These are phyloP conservation scores for Platyscapa corneri DNA, from an alignment of 1,140 invertebrate species.

Conservation along the genomic window DNA sequence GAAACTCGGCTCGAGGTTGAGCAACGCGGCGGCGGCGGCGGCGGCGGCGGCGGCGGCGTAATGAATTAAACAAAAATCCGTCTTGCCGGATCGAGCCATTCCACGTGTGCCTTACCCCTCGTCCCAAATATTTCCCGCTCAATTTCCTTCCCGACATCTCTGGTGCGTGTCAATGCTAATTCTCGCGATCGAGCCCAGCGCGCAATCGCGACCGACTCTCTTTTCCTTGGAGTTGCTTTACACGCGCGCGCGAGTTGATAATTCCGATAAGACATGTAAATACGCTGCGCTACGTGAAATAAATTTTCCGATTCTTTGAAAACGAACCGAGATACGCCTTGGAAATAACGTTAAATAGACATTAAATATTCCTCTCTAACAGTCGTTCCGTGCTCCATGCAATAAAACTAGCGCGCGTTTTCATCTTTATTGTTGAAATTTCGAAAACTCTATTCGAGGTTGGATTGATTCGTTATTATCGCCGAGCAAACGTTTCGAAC, in stretches of 20 bases:
- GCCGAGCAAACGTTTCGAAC: too few relatives aligned
- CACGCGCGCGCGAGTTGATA: background rate
- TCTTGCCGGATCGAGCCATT: background rate
- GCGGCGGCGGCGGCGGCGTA: too few relatives aligned
- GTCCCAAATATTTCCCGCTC: too few relatives aligned
- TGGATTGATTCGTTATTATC: too few relatives aligned
- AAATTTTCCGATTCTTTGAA: background rate
- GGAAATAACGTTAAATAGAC: background rate
- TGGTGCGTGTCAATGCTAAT: background rate
- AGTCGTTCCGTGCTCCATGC: background rate
- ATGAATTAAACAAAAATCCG: background rate
- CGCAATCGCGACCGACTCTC: too few relatives aligned
- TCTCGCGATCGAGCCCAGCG: background rate
- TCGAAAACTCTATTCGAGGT: too few relatives aligned
- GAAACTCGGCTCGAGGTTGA: background rate
- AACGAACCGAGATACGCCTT: background rate
- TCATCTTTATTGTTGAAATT: too few relatives aligned
- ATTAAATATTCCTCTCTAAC: background rate
- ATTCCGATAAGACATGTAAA: background rate
- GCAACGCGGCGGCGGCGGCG: too few relatives aligned
- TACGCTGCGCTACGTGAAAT: background rate
- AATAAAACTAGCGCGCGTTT: too few relatives aligned
- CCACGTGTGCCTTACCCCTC: too few relatives aligned
- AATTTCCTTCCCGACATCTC: too few relatives aligned
- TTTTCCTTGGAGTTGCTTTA: background rate